Conservation (phyloP, 2,113 vertebrate genomes). For the Agapornis roseicollis region DNA sequence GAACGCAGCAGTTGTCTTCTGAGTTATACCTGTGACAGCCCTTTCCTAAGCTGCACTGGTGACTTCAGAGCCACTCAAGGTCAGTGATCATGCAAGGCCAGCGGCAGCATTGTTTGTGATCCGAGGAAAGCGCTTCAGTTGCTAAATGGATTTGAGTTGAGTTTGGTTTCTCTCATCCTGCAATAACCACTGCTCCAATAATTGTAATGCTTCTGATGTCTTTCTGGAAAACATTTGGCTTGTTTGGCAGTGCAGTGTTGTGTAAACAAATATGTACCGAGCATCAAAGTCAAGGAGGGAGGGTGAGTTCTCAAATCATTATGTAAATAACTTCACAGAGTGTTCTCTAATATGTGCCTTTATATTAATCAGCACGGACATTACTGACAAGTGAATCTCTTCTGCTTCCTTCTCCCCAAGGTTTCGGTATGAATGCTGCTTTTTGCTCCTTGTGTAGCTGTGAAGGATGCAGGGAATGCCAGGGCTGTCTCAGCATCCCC, state of each 20-base stretch:
- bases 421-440: conserved; percentile 39
- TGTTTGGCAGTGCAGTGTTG: conserved; percentile 36
- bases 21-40: neutral
- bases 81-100: conserved; percentile 2
- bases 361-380: conserved; percentile 59
- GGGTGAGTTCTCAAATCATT: conserved; percentile 61
- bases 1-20: neutral
- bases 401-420: conserved; percentile 17
- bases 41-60: neutral
- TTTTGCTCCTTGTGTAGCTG: neutral
- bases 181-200: conserved; percentile 52
- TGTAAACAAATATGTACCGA: conserved; percentile 63
- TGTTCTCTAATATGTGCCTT: conserved; percentile 17
- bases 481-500: conserved; percentile 19
- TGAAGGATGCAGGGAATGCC: neutral
- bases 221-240: conserved; percentile 59
- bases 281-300: conserved; percentile 47
- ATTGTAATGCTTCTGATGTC: conserved; percentile 51
- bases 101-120: conserved; percentile 38
- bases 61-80: conserved; percentile 26
- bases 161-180: conserved; percentile 49
- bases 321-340: conserved; percentile 67
- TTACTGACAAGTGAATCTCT: conserved; percentile 48
- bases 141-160: conserved; percentile 24
- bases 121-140: conserved; percentile 3